Evolutionary conservation across 2,888 invertebrate species (phyloP).

Genomic region (Disparrhopalites patrizii): DNA sequence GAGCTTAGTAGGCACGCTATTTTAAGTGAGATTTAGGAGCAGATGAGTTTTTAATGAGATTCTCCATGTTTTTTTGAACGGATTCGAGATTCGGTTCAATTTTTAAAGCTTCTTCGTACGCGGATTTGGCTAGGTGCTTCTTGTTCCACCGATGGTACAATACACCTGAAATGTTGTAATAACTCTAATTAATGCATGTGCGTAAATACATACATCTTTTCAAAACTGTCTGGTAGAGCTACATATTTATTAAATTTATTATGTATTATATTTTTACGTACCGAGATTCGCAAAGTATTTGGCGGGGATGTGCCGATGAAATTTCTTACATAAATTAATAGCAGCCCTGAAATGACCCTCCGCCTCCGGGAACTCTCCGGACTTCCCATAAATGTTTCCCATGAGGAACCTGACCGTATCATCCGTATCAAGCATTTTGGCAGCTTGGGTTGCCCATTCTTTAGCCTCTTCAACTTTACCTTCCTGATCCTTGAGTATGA

Average conservation of each 20-base stretch:
- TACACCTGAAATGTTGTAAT: constrained; percentile 60
- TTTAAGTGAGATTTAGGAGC: background rate
- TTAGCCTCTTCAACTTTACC: constrained; percentile 68
- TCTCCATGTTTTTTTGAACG: constrained; percentile 65
- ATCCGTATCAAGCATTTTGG: constrained; percentile 63
- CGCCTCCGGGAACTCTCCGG: constrained; percentile 69
- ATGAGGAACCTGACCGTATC: constrained; percentile 77
- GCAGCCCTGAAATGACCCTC: constrained; percentile 76
- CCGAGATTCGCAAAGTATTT: constrained; percentile 86
- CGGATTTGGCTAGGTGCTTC: constrained; percentile 64
- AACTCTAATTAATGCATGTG: background rate
- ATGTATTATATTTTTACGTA: constrained; percentile 53
- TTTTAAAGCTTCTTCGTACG: constrained; percentile 70
- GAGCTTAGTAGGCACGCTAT: too few species aligned
- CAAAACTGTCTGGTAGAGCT: too few species aligned
- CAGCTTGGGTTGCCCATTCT: constrained; percentile 64
- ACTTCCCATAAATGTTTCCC: constrained; percentile 84
- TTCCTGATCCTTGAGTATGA: constrained; percentile 76
- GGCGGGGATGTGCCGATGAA: constrained; percentile 61
- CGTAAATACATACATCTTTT: background rate
- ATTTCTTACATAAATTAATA: constrained; percentile 57
- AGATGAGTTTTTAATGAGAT: constrained; percentile 51
- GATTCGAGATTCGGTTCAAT: constrained; percentile 67
- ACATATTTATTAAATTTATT: too few species aligned
- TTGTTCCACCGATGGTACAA: constrained; percentile 91